Base-by-base conservation (phyloP, 1,140 invertebrate species). In the Pogonognathellus flavescens region DNA sequence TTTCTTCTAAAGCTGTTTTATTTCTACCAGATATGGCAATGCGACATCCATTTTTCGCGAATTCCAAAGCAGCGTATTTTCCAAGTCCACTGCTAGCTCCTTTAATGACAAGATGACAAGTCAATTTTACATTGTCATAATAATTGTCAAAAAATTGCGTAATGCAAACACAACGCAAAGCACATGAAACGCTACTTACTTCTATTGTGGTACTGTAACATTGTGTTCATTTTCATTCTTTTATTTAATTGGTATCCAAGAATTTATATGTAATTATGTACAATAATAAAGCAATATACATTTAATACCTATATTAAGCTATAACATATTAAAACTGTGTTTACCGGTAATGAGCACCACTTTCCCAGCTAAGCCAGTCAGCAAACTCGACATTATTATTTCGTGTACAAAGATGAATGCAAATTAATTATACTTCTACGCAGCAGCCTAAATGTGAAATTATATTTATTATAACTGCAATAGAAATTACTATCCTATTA, bases 61-160 rank as follows among this genome's bases (percentile, higher is more conserved):
- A 93, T 18, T 91, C 89, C n/a, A 93, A 85, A 9, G 93, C 93
- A 13, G 92, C 92, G 11, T 90, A 91, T 50, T 90, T 90, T 22
- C 93, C 93, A 86, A 93, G 93, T 52, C 93, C 93, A 72, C 92
- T 92, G 86, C 92, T 92, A 10, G 93, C 93, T 60, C 93, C 93
- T 93, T 72, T 22, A 86, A 86, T 72, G 9, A 5, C 13, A 83
- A 16, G 50, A 41, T 57, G n/a, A 57, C 11, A 57, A 57, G n/a
- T 14, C 11, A 57, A 13, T 14, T 14, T 57, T n/a, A n/a, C n/a
- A n/a, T n/a, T n/a, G n/a, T n/a, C n/a, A n/a, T n/a, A n/a, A n/a
- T n/a, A n/a, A n/a, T n/a, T n/a, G n/a, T n/a, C n/a, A n/a, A n/a
- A 0, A 25, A 41, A 49, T 72, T 49, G 41, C 2, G 41, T 1